phyloP scores from a whole-genome alignment of 2,113 vertebrate species.

The Stegastes partitus region DNA sequence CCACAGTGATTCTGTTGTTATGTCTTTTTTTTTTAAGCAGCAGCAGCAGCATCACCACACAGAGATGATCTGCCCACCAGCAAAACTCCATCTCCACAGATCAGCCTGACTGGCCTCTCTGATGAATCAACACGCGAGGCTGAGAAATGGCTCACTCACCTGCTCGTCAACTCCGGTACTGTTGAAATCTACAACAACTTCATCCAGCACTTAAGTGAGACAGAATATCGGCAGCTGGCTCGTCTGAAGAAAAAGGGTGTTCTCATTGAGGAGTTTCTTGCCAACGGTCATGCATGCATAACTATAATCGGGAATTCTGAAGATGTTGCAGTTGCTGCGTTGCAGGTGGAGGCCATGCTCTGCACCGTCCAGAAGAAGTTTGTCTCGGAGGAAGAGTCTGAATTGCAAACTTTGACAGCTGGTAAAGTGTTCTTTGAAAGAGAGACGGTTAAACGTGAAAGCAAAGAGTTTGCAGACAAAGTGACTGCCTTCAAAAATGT shows the following conservation, averaged over 20 bases:
- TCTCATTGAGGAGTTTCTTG: constrained; percentile 73
- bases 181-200: constrained; percentile 83
- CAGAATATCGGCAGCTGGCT: constrained; percentile 77
- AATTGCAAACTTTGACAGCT: fast-evolving
- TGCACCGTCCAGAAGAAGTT: constrained; percentile 79
- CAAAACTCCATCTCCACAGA: background rate
- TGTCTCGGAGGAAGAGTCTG: constrained; percentile 54
- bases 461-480: background rate
- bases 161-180: background rate
- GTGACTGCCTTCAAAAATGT: constrained; percentile 48
- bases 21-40: too few relatives aligned
- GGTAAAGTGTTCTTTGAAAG: background rate
- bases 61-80: fast-evolving
- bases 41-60: too few relatives aligned
- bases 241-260: constrained; percentile 41
- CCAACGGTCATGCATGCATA: constrained; percentile 68
- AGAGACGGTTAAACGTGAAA: fast-evolving
- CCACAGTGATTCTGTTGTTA: background rate
- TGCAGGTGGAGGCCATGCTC: constrained; percentile 86
- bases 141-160: constrained; percentile 67
- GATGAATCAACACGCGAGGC: constrained; percentile 75
- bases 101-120: constrained; percentile 74
- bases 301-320: constrained; percentile 69
- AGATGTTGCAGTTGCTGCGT: constrained; percentile 44
- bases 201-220: constrained; percentile 81